phyloP scores from a whole-genome alignment of 2,888 invertebrate species.

The Agrotis clavis region DNA sequence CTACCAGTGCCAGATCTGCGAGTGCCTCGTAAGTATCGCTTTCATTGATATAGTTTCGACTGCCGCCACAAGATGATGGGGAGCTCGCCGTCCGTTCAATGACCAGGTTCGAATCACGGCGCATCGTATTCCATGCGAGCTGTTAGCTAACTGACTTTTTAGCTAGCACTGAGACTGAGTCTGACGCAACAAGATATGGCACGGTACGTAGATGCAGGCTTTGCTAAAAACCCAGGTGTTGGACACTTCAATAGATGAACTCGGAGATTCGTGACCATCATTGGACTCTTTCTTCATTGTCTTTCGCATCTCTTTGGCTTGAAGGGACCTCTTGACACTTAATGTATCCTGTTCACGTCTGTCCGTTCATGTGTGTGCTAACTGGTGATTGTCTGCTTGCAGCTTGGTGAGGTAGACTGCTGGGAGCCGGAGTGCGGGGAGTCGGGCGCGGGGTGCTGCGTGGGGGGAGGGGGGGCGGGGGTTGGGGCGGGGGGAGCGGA shows the following conservation, averaged over 20 bases:
- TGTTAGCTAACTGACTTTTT: no score
- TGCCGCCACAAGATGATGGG: no score
- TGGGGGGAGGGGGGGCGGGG: conserved; percentile 89
- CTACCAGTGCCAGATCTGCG: conserved; percentile 97
- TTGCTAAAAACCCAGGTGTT: no score
- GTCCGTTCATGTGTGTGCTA: neutral
- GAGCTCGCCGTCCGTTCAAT: no score
- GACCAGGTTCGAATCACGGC: no score
- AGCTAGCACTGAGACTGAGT: no score
- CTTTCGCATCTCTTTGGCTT: neutral
- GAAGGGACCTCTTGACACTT: neutral
- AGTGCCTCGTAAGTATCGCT: conserved; percentile 94
- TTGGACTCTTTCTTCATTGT: neutral
- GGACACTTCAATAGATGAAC: no score
- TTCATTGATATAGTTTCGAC: neutral
- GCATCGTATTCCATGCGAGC: no score
- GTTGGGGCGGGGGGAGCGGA: conserved; percentile 80
- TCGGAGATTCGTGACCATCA: no score
- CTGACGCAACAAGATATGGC: no score
- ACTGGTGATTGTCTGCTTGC: conserved; percentile 63
- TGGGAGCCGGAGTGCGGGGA: conserved; percentile 97
- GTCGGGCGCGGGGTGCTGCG: conserved; percentile 93
- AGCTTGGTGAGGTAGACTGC: conserved; percentile 97
- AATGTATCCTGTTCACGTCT: neutral
- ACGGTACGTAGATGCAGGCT: no score